Evolutionary conservation across 2,888 invertebrate species (phyloP), one percentile per base, ranked within the genome.

Genomic region (Spialia ferax): DNA sequence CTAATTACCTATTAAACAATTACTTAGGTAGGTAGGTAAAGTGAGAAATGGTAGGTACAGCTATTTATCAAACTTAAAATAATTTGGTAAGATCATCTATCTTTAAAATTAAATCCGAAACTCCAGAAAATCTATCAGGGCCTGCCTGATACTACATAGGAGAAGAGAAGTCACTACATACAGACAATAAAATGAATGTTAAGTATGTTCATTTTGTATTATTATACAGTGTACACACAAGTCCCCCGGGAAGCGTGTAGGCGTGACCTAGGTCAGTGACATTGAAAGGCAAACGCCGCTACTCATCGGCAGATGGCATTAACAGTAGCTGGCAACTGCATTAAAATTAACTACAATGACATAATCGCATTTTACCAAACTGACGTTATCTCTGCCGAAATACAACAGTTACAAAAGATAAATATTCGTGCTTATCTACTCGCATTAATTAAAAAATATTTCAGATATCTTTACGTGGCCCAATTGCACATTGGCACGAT

Each of bases 241-340:
- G 15, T 23, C 15, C 23, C 8, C 15, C 23, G 2, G 45, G 10
- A 45, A 60, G 50, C 8, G 22, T 35, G 35, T 45, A 26, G 26
- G 10, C 11, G 15, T 61, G 35, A 45, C 50, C 20, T 66, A 67
- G 62, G 69, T 69, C 69, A 71, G 60, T 64, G 62, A 70, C 50
- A 69, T n/a, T 63, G 54, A 48, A 38, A 57, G 1, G 13, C 20
- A 57, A 1, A 55, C n/a, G 4, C n/a, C 20, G 52, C 72, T 71
- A 73, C 60, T 73, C 52, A 7, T 57, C 73, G 35, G 56, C 59
- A 73, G 75, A 70, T 71, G 75, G 60, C 74, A 18, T 23, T 60
- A n/a, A 22, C 15, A 45, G 8, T 18, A 20, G 7, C 2, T 10
- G 18, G 48, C 20, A 20, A 38, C 38, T 15, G 38, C n/a, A 38